phyloP scores from a whole-genome alignment of 1,140 invertebrate species.

The Hypsibius dujardini region DNA sequence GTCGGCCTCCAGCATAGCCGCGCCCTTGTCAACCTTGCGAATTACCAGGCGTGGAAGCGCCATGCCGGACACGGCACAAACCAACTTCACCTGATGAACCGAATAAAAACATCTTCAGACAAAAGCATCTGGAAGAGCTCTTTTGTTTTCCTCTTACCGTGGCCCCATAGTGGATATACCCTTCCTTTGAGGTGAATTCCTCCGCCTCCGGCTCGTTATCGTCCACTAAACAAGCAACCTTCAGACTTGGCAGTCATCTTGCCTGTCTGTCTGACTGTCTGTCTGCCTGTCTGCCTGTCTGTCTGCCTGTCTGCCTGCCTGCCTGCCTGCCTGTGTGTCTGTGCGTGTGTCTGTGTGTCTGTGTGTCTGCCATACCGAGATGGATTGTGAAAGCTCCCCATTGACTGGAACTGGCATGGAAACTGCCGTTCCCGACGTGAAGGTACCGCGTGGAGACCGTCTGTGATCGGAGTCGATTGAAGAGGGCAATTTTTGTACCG shows the following conservation, averaged over 20 bases:
- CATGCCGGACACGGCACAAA: constrained; percentile 98
- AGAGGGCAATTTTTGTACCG: constrained; percentile 96
- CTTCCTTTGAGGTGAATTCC: constrained; percentile 87
- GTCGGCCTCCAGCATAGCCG: constrained; percentile 87
- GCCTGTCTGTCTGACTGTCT: background rate
- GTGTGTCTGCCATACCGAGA: constrained; percentile 42
- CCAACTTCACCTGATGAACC: constrained; percentile 47
- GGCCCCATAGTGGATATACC: constrained; percentile 94
- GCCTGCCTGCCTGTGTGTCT: too few relatives aligned
- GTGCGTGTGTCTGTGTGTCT: background rate
- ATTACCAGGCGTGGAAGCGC: constrained; percentile 88
- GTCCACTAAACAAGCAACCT: constrained; percentile 44
- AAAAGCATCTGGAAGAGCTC: too few relatives aligned
- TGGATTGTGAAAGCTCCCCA: constrained; percentile 99
- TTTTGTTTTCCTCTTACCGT: constrained; percentile 44
- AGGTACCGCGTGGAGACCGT: constrained; percentile 96
- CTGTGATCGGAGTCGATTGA: constrained; percentile 91
- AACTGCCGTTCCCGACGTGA: constrained; percentile 97
- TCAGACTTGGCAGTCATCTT: constrained; percentile 17
- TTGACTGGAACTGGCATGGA: constrained; percentile 95
- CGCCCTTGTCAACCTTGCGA: constrained; percentile 95
- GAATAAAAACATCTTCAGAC: too few relatives aligned
- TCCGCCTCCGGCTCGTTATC: constrained; percentile 94
- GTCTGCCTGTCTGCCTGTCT: background rate
- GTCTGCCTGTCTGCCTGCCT: too few relatives aligned